phyloP scores from a whole-genome alignment of 2,113 vertebrate species.

The Otolemur garnettii region DNA sequence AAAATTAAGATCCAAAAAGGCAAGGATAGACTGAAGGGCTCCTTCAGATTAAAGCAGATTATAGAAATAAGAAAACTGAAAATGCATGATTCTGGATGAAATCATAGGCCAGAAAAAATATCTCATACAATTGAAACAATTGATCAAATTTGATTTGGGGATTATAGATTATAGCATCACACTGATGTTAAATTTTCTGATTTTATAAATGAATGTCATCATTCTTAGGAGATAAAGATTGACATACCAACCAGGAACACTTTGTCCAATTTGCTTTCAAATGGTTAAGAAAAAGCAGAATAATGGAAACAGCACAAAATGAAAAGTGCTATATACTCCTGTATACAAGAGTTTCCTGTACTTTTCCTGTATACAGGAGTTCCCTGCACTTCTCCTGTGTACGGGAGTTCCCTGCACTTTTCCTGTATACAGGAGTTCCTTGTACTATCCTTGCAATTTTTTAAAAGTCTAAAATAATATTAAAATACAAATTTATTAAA shows the following conservation, averaged over 20 bases:
- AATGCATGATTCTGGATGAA: neutral
- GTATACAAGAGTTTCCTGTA: neutral
- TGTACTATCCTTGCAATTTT: neutral
- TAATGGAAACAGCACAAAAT: neutral
- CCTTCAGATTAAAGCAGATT: neutral
- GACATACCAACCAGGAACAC: neutral
- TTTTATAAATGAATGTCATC: neutral
- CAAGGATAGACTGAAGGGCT: neutral
- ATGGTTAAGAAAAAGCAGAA: neutral
- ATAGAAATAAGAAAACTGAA: slow-evolving; percentile 36
- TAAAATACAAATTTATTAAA: neutral
- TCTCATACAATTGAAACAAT: neutral
- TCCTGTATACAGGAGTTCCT: neutral
- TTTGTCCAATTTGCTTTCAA: slow-evolving; percentile 25
- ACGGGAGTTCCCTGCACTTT: too few relatives aligned
- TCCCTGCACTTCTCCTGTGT: neutral
- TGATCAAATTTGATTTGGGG: neutral
- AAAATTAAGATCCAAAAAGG: neutral
- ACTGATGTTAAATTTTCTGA: neutral
- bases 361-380: neutral
- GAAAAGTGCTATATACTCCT: neutral
- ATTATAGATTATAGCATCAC: neutral
- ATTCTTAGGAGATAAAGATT: neutral
- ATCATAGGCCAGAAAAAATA: neutral
- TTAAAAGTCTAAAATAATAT: neutral